Conservation (phyloP, 2,797 vertebrate genomes). For the Argentina silus region DNA sequence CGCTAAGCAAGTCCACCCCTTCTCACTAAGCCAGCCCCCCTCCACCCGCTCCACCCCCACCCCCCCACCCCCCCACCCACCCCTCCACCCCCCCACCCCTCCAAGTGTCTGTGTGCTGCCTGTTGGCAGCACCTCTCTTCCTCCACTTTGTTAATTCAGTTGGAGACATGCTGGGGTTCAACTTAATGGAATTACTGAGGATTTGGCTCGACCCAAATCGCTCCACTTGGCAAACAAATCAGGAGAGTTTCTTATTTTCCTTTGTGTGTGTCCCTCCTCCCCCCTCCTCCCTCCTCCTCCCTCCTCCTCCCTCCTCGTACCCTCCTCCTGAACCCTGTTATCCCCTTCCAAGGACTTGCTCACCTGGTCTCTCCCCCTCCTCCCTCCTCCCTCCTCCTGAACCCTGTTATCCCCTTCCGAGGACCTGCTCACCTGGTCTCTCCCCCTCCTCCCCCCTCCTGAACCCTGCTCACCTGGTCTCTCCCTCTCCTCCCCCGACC, state of each 20-base stretch:
- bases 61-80: slow-evolving; percentile 17
- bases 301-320: not conserved
- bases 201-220: slow-evolving; percentile 43
- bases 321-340: slow-evolving; percentile 1
- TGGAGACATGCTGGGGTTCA: slow-evolving; percentile 46
- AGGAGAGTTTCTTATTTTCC: slow-evolving; percentile 41
- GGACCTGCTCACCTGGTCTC: slow-evolving; percentile 41
- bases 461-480: no score
- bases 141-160: slow-evolving; percentile 47
- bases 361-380: slow-evolving; percentile 36
- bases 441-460: slow-evolving; percentile 13
- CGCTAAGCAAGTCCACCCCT: not conserved
- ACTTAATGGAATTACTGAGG: slow-evolving; percentile 56
- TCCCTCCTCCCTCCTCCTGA: slow-evolving; percentile 10
- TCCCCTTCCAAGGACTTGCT: slow-evolving; percentile 24
- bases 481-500: no score
- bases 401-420: slow-evolving; percentile 5
- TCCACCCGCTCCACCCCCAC: slow-evolving; percentile 8
- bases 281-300: slow-evolving; percentile 11
- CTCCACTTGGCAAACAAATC: slow-evolving; percentile 45
- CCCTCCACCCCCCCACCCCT: slow-evolving; percentile 19
- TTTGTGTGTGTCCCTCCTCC: slow-evolving; percentile 30
- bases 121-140: slow-evolving; percentile 37
- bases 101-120: slow-evolving; percentile 29
- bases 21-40: not conserved